These are phyloP conservation scores for Dryomyza anilis DNA, from an alignment of 2,888 invertebrate genomes.

Conservation along the genomic window DNA sequence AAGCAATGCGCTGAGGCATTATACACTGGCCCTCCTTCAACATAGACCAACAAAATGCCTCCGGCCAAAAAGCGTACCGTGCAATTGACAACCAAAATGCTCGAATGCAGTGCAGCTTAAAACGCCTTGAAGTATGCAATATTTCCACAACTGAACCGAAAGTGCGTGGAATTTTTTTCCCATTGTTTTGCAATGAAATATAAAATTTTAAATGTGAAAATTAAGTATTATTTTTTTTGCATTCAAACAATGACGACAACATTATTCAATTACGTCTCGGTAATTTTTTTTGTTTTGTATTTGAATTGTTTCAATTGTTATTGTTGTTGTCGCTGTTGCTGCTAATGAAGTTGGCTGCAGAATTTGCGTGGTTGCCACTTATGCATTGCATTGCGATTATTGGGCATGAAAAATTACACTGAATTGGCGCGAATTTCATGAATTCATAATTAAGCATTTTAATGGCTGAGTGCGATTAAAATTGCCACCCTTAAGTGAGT, in stretches of 20 bases:
- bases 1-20: not conserved
- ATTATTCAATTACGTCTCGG: slow-evolving; percentile 14
- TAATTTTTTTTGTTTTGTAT: too few relatives aligned
- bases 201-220: not conserved
- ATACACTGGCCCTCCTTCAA: not conserved
- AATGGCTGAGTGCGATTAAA: slow-evolving; percentile 26
- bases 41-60: not conserved
- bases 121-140: slow-evolving; percentile 9
- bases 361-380: too few relatives aligned
- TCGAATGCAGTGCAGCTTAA: not conserved
- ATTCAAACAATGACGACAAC: not conserved
- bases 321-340: not conserved
- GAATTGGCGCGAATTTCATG: slow-evolving; percentile 8
- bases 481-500: slow-evolving; percentile 27
- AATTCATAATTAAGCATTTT: slow-evolving; percentile 27
- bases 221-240: not conserved
- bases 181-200: not conserved
- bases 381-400: too few relatives aligned
- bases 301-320: too few relatives aligned
- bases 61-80: not conserved
- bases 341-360: too few relatives aligned
- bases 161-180: too few relatives aligned
- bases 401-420: not conserved
- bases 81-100: not conserved
- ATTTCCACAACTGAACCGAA: too few relatives aligned